These are phyloP conservation scores for Aurelia sp. DNA, from an alignment of 30 jellyfish, hydroid and myxozoan species.

Conservation along the genomic window DNA sequence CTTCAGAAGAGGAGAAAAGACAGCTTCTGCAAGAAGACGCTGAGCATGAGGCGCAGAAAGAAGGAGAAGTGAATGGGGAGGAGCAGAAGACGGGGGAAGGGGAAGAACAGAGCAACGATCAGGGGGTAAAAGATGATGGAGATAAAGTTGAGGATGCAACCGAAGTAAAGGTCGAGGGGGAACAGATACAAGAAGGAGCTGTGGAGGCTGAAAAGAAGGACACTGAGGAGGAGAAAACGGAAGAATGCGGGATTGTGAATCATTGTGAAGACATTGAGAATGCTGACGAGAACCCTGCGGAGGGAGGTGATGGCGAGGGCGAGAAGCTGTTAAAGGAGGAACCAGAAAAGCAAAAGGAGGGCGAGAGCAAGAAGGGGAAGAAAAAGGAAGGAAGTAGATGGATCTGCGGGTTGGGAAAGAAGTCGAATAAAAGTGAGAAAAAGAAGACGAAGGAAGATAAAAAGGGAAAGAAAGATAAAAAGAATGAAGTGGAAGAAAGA, in stretches of 20 bases:
- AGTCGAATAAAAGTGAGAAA: slow-evolving; percentile 32
- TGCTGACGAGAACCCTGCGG: not conserved
- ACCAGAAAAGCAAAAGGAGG: slow-evolving; percentile 13
- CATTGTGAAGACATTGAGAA: not conserved
- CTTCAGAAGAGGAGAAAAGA: slow-evolving; percentile 7
- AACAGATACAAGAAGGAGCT: too few species aligned
- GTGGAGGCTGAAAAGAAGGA: not conserved
- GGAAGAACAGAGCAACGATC: slow-evolving; percentile 23
- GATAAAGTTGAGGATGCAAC: not conserved
- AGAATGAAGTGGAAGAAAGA: slow-evolving; percentile 10
- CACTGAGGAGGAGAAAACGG: slow-evolving; percentile 8
- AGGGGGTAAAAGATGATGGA: not conserved
- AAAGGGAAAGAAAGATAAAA: slow-evolving; percentile 9
- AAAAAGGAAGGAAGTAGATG: slow-evolving; percentile 55
- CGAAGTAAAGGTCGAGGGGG: too few species aligned
- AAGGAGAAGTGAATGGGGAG: slow-evolving; percentile 4
- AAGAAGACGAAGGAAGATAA: slow-evolving; percentile 47
- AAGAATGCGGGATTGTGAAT: not conserved
- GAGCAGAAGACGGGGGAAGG: slow-evolving; percentile 25
- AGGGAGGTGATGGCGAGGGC: slow-evolving; percentile 16
- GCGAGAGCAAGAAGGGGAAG: slow-evolving; percentile 34
- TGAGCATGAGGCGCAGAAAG: slow-evolving; percentile 23
- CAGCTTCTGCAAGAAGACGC: slow-evolving; percentile 3
- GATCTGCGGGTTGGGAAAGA: slow-evolving; percentile 63
- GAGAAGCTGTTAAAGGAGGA: slow-evolving; percentile 5